Evolutionary conservation across 2,113 vertebrate genomes (phyloP), one percentile per base, ranked within the genome.

Genomic region (Malaclemys terrapin): DNA sequence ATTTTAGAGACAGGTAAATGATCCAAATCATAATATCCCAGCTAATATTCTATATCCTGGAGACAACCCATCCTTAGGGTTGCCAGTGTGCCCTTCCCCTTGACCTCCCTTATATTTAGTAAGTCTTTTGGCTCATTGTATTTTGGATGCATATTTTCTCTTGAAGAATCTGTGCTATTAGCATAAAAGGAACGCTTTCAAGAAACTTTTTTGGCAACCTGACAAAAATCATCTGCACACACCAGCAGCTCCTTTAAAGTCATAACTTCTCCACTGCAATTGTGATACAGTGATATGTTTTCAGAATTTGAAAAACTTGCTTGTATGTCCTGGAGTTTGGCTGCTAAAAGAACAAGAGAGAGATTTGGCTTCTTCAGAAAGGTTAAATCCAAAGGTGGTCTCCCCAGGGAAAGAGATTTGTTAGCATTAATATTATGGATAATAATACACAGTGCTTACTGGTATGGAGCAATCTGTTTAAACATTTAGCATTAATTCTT

Each of bases 171-270:
- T 0, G 0, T 89, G 7, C 13, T 76, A 89, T 20, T 38, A 69
- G 89, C 56, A 89, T 80, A 2, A 94, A 91, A 95, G 54, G 19
- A 0, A 57, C 4, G 59, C 94, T 94, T 95, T 54, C 84, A 42
- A 80, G 47, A 89, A 91, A 89, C 8, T 2, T 86, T 96, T 97
- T 89, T 94, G 89, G 35, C 69, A 87, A 69, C 8, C 45, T 86
- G 95, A 80, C 80, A 93, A 88, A 94, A 95, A 94, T 94, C 87
- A 82, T 4, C 91, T 80, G 6, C 5, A 8, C n/a, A 4, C 9
- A 8, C 47, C 27, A 80, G 82, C 42, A 87, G 3, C 16, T 90
- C 75, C 80, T 89, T 82, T 56, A 86, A 90, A 95, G 42, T 10
- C 22, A 75, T 25, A 13, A 17, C 50, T 85, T 94, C 38, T 93